These are phyloP conservation scores for Hoplostethus mediterraneus DNA, from an alignment of 2,797 vertebrate species.

Conservation along the genomic window DNA sequence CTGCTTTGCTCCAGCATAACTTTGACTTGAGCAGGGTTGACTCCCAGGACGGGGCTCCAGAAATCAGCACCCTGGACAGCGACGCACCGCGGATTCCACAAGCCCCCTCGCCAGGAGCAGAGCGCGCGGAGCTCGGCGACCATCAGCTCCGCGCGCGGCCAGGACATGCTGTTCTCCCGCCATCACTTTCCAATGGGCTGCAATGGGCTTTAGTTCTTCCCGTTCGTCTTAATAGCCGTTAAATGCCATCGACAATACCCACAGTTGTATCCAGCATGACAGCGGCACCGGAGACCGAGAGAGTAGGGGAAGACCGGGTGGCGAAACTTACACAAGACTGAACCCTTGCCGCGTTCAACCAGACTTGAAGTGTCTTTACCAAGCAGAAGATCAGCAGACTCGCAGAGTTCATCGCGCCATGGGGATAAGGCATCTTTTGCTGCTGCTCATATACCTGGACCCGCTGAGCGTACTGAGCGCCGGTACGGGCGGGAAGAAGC, in stretches of 20 bases:
- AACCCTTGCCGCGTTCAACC: conserved; percentile 34
- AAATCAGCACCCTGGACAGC: conserved; percentile 76
- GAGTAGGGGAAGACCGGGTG: conserved; percentile 52
- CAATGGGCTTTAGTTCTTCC: conserved; percentile 46
- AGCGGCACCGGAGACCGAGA: conserved; percentile 55
- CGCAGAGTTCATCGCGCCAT: conserved; percentile 69
- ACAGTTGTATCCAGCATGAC: conserved; percentile 62
- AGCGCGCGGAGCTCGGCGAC: conserved; percentile 38
- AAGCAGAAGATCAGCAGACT: conserved; percentile 14
- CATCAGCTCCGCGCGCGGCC: conserved; percentile 28
- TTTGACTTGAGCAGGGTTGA: conserved; percentile 50
- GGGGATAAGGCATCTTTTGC: conserved; percentile 84
- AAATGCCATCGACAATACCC: conserved; percentile 59
- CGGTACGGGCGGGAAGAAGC: conserved; percentile 77
- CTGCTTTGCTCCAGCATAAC: conserved; percentile 64
- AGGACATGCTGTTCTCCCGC: conserved; percentile 49
- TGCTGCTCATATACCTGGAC: conserved; percentile 87
- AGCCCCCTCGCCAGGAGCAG: conserved; percentile 29
- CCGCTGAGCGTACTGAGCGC: conserved; percentile 82
- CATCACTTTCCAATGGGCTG: conserved; percentile 15
- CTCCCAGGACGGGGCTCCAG: conserved; percentile 36
- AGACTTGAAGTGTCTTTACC: conserved; percentile 44
- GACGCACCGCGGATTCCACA: conserved; percentile 43
- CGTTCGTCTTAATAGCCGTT: conserved; percentile 36
- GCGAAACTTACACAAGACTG: conserved; percentile 55